phyloP scores from a whole-genome alignment of 2,888 invertebrate species.

The Caradrina kadenii region DNA sequence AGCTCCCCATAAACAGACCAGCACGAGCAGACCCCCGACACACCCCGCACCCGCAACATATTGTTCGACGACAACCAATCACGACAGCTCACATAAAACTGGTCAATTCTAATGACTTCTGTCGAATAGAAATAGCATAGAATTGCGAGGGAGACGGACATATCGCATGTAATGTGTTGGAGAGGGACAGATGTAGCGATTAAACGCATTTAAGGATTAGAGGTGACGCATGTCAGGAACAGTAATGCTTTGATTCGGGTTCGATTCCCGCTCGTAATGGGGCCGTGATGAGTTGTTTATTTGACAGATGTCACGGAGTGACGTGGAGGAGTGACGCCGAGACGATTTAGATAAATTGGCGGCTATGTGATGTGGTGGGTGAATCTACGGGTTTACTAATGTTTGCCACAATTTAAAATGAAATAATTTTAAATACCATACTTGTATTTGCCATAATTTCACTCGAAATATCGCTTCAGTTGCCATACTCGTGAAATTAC shows the following conservation, averaged over 20 bases:
- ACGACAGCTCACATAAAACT: conserved; percentile 44
- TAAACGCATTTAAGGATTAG: conserved; percentile 76
- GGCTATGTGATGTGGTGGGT: neutral
- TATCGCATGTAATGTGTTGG: conserved; percentile 46
- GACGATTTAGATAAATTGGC: conserved; percentile 19
- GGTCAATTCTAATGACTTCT: conserved; percentile 70
- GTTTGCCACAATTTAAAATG: too few relatives aligned
- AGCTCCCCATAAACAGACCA: conserved; percentile 45
- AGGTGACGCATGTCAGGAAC: conserved; percentile 76
- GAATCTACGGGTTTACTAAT: too few relatives aligned
- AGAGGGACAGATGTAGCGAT: conserved; percentile 66
- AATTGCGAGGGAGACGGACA: conserved; percentile 75
- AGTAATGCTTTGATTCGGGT: conserved; percentile 73
- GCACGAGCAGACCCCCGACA: conserved; percentile 31
- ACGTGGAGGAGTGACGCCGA: conserved; percentile 53
- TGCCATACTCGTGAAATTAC: too few relatives aligned
- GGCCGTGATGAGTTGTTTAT: conserved; percentile 82
- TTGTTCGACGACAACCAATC: conserved; percentile 47
- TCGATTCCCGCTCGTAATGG: conserved; percentile 71
- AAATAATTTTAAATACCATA: too few relatives aligned
- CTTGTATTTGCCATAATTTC: too few relatives aligned
- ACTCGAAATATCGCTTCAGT: too few relatives aligned
- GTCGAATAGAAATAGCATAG: conserved; percentile 67
- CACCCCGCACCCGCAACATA: conserved; percentile 45
- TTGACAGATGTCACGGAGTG: conserved; percentile 82